Evolutionary conservation across 1,140 invertebrate species (phyloP).

Genomic region (Ctenoplectra terminalis): DNA sequence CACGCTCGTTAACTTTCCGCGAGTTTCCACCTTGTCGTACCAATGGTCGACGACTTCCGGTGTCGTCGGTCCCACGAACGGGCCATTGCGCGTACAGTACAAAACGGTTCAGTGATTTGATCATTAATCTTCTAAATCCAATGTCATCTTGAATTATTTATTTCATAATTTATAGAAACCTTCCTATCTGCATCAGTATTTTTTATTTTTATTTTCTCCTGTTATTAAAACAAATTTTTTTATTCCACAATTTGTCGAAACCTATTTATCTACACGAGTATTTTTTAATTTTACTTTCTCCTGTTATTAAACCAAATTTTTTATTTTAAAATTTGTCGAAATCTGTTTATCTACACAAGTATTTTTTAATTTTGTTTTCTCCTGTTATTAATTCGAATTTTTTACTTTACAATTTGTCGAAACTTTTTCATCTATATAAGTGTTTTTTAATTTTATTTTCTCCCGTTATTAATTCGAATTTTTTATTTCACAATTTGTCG

Average conservation of each 20-base stretch:
- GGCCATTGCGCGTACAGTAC: slow-evolving; percentile 20
- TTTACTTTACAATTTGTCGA: neutral
- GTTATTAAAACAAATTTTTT: too few species aligned
- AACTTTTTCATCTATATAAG: neutral
- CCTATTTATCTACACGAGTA: neutral
- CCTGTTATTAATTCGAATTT: too few species aligned
- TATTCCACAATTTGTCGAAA: neutral
- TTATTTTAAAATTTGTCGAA: neutral
- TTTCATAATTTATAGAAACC: neutral
- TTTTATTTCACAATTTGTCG: neutral
- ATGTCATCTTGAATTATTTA: neutral
- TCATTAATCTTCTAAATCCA: neutral
- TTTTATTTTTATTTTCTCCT: too few species aligned
- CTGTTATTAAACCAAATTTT: too few species aligned
- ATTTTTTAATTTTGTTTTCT: too few species aligned
- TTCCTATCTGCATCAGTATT: neutral
- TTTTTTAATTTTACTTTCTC: too few species aligned
- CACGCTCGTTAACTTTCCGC: slow-evolving; percentile 38
- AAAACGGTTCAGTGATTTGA: slow-evolving; percentile 17
- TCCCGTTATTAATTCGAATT: too few species aligned
- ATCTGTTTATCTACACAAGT: neutral
- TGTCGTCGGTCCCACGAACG: slow-evolving; percentile 37
- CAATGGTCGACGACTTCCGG: slow-evolving; percentile 40
- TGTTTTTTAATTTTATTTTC: too few species aligned
- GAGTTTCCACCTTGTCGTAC: slow-evolving; percentile 21